These are phyloP conservation scores for Eonycteris spelaea DNA, from an alignment of 2,113 vertebrate species.

Conservation along the genomic window DNA sequence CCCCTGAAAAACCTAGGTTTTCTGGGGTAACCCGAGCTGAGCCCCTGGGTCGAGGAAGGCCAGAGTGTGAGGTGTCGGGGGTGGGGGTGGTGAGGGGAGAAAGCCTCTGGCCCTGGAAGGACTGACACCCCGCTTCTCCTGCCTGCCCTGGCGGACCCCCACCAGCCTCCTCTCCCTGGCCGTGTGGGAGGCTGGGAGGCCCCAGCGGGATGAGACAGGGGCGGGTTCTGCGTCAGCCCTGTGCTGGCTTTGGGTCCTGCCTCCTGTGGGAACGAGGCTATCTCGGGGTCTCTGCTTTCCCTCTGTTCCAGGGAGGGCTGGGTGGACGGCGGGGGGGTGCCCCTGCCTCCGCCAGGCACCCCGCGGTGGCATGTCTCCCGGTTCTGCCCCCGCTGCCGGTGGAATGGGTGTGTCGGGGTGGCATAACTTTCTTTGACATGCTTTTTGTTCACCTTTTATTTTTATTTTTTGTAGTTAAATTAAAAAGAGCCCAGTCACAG, in stretches of 20 bases:
- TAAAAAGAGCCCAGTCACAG: neutral
- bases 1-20: neutral
- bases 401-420: neutral
- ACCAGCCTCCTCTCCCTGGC: neutral
- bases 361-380: neutral
- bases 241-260: neutral
- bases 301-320: neutral
- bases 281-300: constrained; percentile 1
- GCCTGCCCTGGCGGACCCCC: neutral
- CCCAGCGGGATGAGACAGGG: neutral
- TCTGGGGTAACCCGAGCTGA: neutral
- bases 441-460: neutral
- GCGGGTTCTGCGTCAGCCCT: neutral
- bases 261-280: neutral
- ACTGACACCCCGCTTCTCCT: neutral
- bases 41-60: neutral
- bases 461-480: neutral
- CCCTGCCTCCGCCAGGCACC: constrained; percentile 11
- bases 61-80: too few relatives aligned
- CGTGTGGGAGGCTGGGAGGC: neutral
- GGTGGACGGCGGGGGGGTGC: neutral
- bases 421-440: neutral
- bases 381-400: constrained; percentile 63
- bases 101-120: neutral
- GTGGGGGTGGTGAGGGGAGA: too few relatives aligned